phyloP scores from a whole-genome alignment of 2,797 vertebrate genomes.

The Diglossa cyanea region DNA sequence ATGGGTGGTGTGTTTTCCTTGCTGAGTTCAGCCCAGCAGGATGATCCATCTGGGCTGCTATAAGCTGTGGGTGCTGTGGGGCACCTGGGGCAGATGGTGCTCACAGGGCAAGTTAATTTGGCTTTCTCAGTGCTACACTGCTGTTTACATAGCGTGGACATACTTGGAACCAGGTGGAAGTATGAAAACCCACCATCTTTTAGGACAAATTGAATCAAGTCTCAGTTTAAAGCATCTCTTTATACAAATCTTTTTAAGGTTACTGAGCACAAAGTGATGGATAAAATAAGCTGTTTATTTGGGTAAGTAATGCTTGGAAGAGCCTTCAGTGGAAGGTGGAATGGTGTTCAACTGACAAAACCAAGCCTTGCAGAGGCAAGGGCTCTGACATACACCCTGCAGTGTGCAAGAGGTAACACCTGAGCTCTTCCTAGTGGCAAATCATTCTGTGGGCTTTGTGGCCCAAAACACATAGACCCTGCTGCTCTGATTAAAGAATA shows the following conservation, averaged over 20 bases:
- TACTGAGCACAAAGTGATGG: neutral
- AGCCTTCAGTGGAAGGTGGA: neutral
- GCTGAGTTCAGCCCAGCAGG: neutral
- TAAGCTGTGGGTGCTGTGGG: neutral
- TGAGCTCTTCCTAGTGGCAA: neutral
- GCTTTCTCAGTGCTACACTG: neutral
- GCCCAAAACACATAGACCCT: fast-evolving
- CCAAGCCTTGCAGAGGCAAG: neutral
- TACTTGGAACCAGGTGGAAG: neutral
- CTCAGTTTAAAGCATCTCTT: neutral
- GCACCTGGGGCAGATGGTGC: neutral
- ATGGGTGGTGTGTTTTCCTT: neutral
- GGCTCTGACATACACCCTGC: neutral
- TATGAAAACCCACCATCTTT: fast-evolving
- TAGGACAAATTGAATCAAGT: neutral
- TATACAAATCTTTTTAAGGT: neutral
- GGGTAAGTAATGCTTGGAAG: neutral
- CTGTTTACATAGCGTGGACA: fast-evolving
- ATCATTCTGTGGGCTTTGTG: neutral
- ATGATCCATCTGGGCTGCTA: neutral
- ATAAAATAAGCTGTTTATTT: neutral
- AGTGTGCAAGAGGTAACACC: too few species aligned
- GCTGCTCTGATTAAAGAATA: too few species aligned
- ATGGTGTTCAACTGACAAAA: neutral
- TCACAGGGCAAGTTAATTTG: neutral